Base-by-base conservation (phyloP, 2,113 vertebrate species). In the Lucifuga dentata region DNA sequence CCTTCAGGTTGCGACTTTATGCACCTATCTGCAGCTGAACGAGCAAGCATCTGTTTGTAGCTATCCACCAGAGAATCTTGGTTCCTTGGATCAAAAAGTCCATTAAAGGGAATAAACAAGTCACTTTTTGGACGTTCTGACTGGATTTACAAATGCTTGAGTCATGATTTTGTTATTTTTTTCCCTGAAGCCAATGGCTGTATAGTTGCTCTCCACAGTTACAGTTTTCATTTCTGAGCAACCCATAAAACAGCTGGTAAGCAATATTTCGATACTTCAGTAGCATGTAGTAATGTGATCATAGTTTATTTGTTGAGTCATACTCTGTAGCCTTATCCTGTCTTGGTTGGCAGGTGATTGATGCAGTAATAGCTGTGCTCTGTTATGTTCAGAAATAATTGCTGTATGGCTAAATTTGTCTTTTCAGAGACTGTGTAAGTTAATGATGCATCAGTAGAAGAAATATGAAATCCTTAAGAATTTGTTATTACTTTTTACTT, bases 111-210 rank as follows among this genome's bases (percentile, higher is more conserved):
- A 29, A 21, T 39, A 58, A 49, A 19, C 40, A 0, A 20, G n/a
- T 26, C 64, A 36, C 15, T 17, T 55, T 21, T 41, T 20, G 7
- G 36, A 23, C 0, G 7, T 72, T 85, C 68, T 56, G 19, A 59
- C 32, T 73, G 74, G 87, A 90, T 88, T 82, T 65, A 68, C 50
- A 13, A 50, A 81, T 78, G 81, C 77, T 71, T 53, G 38, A 83
- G 57, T 38, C 78, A 83, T 93, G 90, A 84, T 44, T 73, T 64
- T 46, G 40, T 70, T 67, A 4, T 15, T 64, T 65, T 53, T 19
- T 68, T 69, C 64, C 16, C 32, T 57, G 53, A 50, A 36, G 40
- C 73, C 39, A 33, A 58, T 85, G 84, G 68, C 70, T 68, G 74
- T 60, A 73, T 85, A 86, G 50, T 40, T 75, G n/a, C 39, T 78